Evolutionary conservation across 2,888 invertebrate genomes (phyloP).

Genomic region (Timandra comae): DNA sequence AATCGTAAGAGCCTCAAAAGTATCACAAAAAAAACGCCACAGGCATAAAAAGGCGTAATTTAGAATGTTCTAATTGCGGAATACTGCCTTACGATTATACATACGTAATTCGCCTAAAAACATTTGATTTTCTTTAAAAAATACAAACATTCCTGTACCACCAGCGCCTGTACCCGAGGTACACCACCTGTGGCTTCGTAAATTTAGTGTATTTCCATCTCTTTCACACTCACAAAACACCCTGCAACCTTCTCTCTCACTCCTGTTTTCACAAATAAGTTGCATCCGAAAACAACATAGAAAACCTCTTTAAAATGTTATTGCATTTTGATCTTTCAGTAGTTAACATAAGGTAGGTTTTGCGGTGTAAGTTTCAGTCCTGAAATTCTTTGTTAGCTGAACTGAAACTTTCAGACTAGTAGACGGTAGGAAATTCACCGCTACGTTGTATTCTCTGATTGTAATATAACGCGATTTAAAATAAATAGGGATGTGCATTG

Average conservation of each 20-base stretch:
- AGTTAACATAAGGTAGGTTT: constrained; percentile 33
- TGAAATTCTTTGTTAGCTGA: constrained; percentile 55
- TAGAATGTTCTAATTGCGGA: too few relatives aligned
- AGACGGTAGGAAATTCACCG: constrained; percentile 53
- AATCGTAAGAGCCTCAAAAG: too few relatives aligned
- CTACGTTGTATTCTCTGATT: constrained; percentile 63
- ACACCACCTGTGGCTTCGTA: constrained; percentile 75
- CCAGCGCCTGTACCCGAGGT: constrained; percentile 61
- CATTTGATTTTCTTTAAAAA: too few relatives aligned
- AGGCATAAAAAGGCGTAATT: too few relatives aligned
- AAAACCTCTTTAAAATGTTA: constrained; percentile 40
- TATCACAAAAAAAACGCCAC: too few relatives aligned
- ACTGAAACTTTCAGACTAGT: constrained; percentile 57
- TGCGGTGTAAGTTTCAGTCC: constrained; percentile 21
- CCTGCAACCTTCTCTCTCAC: constrained; percentile 40
- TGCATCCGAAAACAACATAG: constrained; percentile 75
- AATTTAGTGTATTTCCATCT: constrained; percentile 66
- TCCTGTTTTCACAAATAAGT: constrained; percentile 75
- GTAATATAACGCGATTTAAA: constrained; percentile 71
- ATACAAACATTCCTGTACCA: constrained; percentile 24
- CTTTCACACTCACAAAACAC: constrained; percentile 31
- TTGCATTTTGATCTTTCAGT: constrained; percentile 30
- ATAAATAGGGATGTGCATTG: constrained; percentile 56
- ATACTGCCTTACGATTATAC: too few relatives aligned
- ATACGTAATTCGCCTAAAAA: too few relatives aligned